These are phyloP conservation scores for Tamias sibiricus DNA, from an alignment of 2,113 vertebrate genomes.

Conservation along the genomic window DNA sequence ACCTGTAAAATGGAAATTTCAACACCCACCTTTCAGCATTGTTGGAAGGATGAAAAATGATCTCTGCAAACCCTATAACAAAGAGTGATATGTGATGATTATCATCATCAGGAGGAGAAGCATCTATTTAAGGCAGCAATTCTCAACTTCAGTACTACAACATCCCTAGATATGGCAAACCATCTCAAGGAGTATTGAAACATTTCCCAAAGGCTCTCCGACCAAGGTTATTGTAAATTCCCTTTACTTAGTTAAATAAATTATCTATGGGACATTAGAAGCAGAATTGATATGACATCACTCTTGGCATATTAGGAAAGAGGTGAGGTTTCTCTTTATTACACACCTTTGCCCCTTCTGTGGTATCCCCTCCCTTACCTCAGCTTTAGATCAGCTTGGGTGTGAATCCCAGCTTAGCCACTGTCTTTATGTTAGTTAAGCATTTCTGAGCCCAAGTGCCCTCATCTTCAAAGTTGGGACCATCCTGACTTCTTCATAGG, in stretches of 20 bases:
- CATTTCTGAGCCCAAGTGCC: not conserved
- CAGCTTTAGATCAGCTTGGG: not conserved
- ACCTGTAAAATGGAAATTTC: constrained; percentile 19
- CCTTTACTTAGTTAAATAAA: constrained; percentile 29
- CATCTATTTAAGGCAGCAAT: constrained; percentile 59
- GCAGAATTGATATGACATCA: not conserved
- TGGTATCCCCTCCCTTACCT: not conserved
- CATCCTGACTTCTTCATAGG: not conserved
- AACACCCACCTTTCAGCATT: constrained; percentile 18
- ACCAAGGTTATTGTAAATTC: constrained; percentile 15
- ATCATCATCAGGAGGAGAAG: not conserved
- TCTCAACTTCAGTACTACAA: not conserved
- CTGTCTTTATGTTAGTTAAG: not conserved
- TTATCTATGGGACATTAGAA: not conserved
- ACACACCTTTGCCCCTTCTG: not conserved
- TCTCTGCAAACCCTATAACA: not conserved
- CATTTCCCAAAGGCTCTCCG: constrained; percentile 12
- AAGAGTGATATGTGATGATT: not conserved
- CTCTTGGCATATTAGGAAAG: not conserved
- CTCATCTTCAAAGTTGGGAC: not conserved
- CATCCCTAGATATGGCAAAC: not conserved
- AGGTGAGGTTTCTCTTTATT: not conserved
- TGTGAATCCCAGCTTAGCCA: constrained; percentile 38
- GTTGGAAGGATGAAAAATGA: constrained; percentile 38
- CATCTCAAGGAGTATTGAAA: constrained; percentile 24